Percentiles rank a stretch among this genome's conserved stretches.
Conservation (phyloP, 2,797 vertebrate species). For the Microhierax caerulescens region DNA sequence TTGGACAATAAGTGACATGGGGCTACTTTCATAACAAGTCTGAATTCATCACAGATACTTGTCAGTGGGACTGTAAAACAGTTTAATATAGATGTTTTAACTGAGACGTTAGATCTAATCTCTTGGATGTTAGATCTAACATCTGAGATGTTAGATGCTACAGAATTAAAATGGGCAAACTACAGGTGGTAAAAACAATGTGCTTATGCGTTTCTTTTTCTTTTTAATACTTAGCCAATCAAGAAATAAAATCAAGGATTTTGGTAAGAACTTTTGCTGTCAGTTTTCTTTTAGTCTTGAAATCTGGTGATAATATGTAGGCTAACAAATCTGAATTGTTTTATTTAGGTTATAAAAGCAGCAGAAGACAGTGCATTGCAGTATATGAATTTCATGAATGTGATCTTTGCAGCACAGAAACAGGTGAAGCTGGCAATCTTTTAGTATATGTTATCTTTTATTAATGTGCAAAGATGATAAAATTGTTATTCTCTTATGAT, state of each 20-base stretch:
- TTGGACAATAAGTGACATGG: not conserved
- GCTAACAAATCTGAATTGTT: not conserved
- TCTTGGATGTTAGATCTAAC: not conserved
- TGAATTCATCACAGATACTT: not conserved
- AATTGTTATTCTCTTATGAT: not conserved
- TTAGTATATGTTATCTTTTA: not conserved
- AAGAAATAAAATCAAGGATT: slow-evolving; percentile 94
- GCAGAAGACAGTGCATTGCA: slow-evolving; percentile 92
- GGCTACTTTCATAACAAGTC: not conserved
- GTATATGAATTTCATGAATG: slow-evolving; percentile 99
- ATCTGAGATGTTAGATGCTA: not conserved
- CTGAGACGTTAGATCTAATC: not conserved
- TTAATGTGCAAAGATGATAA: not conserved
- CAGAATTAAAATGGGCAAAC: not conserved
- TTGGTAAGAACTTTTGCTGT: slow-evolving; percentile 79
- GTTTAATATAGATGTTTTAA: rapidly evolving
- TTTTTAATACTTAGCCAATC: slow-evolving; percentile 78
- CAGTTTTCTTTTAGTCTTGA: not conserved
- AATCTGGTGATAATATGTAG: not conserved
- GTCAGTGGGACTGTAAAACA: not conserved
- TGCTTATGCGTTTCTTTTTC: slow-evolving; percentile 1
- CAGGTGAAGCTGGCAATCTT: slow-evolving; percentile 78
- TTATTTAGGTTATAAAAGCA: slow-evolving; percentile 90
- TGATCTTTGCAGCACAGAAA: slow-evolving; percentile 96
- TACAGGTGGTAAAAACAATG: not conserved